These are phyloP conservation scores for Drosophila rhopaloa DNA, from an alignment of 1,140 invertebrate species.

Conservation along the genomic window DNA sequence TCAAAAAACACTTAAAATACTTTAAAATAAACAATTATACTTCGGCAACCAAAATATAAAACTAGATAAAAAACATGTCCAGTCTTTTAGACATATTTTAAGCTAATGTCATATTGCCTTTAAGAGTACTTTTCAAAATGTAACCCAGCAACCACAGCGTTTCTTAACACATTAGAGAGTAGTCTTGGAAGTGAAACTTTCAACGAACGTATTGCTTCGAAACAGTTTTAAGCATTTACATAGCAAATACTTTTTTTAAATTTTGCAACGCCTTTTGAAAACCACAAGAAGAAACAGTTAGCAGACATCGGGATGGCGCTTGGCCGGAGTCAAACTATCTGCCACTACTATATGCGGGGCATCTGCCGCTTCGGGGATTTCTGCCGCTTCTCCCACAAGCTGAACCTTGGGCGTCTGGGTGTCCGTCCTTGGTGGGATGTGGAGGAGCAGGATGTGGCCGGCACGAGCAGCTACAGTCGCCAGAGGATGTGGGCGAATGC, in stretches of 20 bases:
- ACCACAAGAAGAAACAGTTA: constrained; percentile 4
- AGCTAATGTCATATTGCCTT: no score
- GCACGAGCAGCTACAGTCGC: constrained; percentile 38
- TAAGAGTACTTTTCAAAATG: no score
- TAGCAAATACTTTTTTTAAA: neutral
- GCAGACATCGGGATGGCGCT: constrained; percentile 23
- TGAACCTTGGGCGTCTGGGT: no score
- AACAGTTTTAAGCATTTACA: neutral
- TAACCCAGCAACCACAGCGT: no score
- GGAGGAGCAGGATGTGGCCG: constrained; percentile 25
- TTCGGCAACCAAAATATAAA: no score
- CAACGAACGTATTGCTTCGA: neutral
- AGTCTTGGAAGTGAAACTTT: neutral
- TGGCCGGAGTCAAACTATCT: constrained; percentile 66
- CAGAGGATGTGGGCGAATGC: constrained; percentile 77
- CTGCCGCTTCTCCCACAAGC: constrained; percentile 87
- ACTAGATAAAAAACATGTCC: no score
- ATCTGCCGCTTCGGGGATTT: constrained; percentile 87
- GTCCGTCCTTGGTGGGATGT: no score
- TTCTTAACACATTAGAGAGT: neutral
- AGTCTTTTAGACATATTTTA: no score
- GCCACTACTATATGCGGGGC: constrained; percentile 83
- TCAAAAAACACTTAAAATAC: no score
- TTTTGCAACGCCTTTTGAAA: constrained; percentile 1
- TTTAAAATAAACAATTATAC: no score